Base-by-base conservation (phyloP, 2,113 vertebrate genomes). In the Embiotoca jacksoni region DNA sequence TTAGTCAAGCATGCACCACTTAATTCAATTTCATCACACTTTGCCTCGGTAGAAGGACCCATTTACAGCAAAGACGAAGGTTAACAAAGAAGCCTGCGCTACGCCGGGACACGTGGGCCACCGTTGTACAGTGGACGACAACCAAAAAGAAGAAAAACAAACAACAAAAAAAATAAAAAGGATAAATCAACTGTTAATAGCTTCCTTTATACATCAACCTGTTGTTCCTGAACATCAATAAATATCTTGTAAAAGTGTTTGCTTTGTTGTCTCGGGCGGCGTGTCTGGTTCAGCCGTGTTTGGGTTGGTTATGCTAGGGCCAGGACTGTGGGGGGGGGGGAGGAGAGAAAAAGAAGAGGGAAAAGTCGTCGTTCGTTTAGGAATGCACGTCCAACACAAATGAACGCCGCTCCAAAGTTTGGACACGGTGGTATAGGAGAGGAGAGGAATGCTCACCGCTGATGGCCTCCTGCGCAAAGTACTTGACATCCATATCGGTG, bases 391-490 rank as follows among this genome's bases (percentile, higher is more conserved):
- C 23, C 63, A 30, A 64, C n/a, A 55, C 0, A 13, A 23, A 75
- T 5, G 30, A 2, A 7, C 13, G 10, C 36, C 3, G 55, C 37
- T 72, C 23, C 0, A 56, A 54, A 3, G 23, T 58, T n/a, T 46
- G 4, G n/a, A 10, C 5, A 14, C 3, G 33, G 1, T 10, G n/a
- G 54, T 0, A 32, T 0, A 32, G 41, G 16, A 31, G 2, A 9
- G 9, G 46, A 52, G 16, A 36, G 9, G 49, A 57, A 39, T 3
- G 52, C 95, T 31, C 89, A 97, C 97, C 96, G 86, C 94, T 96
- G 84, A 97, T 94, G 31, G 97, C 97, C 93, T 97, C 97, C 92
- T 96, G 96, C 76, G 97, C 96, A 83, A 97, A 97, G 89, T 97
- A 97, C 74, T 97, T 97, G 75, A 97, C 96, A 71, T 97, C 97